Evolutionary conservation across 2,888 invertebrate genomes (phyloP).

Genomic region (Euzetes globulus): DNA sequence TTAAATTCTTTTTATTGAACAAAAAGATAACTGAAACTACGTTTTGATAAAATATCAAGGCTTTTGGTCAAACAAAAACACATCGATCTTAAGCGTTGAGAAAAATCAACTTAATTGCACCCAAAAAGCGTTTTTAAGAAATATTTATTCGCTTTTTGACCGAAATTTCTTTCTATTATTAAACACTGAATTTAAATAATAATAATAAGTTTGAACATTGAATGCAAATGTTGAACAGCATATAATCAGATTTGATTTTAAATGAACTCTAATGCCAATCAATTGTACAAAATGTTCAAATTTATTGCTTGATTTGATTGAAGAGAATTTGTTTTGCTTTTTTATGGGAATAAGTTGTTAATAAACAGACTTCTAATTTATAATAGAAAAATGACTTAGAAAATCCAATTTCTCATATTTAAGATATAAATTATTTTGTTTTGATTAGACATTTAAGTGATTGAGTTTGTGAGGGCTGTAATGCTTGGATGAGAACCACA

Average conservation of each 20-base stretch:
- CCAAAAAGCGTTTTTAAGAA: too few species aligned
- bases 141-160: too few species aligned
- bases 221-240: neutral
- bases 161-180: too few species aligned
- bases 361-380: neutral
- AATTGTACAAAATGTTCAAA: neutral
- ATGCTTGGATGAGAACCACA: neutral
- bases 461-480: constrained; percentile 22
- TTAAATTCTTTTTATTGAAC: neutral
- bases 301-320: neutral
- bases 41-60: neutral
- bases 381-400: constrained; percentile 1
- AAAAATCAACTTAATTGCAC: too few species aligned
- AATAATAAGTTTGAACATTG: neutral
- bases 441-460: constrained; percentile 11
- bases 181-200: too few species aligned
- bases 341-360: constrained; percentile 22
- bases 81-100: neutral
- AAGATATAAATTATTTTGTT: neutral
- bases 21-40: neutral
- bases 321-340: neutral
- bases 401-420: constrained; percentile 12
- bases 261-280: neutral
- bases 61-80: neutral
- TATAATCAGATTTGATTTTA: neutral